Conservation (phyloP, 1,140 invertebrate species). For the Drosophila albomicans region DNA sequence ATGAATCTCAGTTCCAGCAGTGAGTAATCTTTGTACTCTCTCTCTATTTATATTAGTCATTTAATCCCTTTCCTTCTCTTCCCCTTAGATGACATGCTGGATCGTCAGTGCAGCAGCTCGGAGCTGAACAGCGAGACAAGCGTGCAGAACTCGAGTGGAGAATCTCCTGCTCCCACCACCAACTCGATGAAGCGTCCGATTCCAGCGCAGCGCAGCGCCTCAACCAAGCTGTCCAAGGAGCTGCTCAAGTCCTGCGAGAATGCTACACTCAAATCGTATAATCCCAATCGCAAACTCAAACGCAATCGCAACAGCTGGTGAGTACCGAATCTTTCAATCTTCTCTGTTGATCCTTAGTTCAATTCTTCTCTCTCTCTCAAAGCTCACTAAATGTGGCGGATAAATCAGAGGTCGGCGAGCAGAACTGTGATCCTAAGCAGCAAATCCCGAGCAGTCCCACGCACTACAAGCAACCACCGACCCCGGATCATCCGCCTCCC, state of each 20-base stretch:
- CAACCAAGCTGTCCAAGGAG: slow-evolving; percentile 68
- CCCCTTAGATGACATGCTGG: slow-evolving; percentile 72
- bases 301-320: slow-evolving; percentile 81
- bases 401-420: slow-evolving; percentile 57
- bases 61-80: background rate
- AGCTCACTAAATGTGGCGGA: slow-evolving; percentile 52
- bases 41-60: no score
- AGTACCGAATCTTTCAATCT: slow-evolving; percentile 2
- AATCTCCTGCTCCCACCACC: slow-evolving; percentile 63
- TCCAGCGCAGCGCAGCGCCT: slow-evolving; percentile 64
- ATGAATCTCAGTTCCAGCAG: slow-evolving; percentile 75
- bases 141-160: slow-evolving; percentile 71
- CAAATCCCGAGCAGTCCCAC: slow-evolving; percentile 90
- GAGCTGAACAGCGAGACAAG: slow-evolving; percentile 76
- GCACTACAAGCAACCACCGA: slow-evolving; percentile 96
- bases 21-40: slow-evolving; percentile 32
- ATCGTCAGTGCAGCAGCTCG: slow-evolving; percentile 71
- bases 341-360: background rate
- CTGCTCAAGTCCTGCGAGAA: slow-evolving; percentile 71
- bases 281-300: slow-evolving; percentile 84
- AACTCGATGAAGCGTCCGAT: slow-evolving; percentile 80
- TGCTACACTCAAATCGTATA: slow-evolving; percentile 81
- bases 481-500: slow-evolving; percentile 97
- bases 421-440: slow-evolving; percentile 68
- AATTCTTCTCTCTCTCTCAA: background rate